phyloP scores from a whole-genome alignment of 2,797 vertebrate genomes.

The Parambassis ranga region DNA sequence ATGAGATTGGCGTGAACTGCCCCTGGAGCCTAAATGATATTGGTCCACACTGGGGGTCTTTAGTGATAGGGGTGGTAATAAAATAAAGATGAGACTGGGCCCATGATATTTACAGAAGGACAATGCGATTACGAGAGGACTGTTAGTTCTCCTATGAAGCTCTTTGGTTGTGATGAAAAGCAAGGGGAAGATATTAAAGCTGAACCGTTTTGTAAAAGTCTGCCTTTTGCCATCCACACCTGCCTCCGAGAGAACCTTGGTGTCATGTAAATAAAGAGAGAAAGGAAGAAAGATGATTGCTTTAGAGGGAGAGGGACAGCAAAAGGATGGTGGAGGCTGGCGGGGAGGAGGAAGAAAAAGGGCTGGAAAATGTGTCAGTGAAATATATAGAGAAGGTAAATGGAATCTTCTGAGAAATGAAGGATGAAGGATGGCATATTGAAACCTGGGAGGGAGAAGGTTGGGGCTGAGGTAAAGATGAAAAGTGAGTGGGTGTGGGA shows the following conservation, averaged over 20 bases:
- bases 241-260: conserved; percentile 59
- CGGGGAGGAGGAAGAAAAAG: conserved; percentile 33
- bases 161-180: conserved; percentile 68
- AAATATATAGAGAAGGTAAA: conserved; percentile 67
- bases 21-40: conserved; percentile 56
- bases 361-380: conserved; percentile 58
- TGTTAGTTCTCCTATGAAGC: conserved; percentile 77
- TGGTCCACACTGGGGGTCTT: conserved; percentile 62
- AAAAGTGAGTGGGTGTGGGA: conserved; percentile 48
- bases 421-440: conserved; percentile 58
- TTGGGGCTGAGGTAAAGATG: conserved; percentile 40
- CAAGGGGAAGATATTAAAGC: conserved; percentile 77
- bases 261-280: conserved; percentile 76
- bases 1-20: conserved; percentile 20
- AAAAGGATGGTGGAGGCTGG: background rate
- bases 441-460: conserved; percentile 44
- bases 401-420: conserved; percentile 67
- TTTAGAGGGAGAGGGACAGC: conserved; percentile 62
- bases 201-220: conserved; percentile 73
- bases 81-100: conserved; percentile 77
- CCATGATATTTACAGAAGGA: conserved; percentile 80
- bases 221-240: conserved; percentile 58
- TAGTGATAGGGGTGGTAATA: conserved; percentile 73
- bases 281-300: conserved; percentile 69
- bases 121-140: conserved; percentile 69